phyloP scores from a whole-genome alignment of 2,113 vertebrate genomes.

The Ginglymostoma cirratum region DNA sequence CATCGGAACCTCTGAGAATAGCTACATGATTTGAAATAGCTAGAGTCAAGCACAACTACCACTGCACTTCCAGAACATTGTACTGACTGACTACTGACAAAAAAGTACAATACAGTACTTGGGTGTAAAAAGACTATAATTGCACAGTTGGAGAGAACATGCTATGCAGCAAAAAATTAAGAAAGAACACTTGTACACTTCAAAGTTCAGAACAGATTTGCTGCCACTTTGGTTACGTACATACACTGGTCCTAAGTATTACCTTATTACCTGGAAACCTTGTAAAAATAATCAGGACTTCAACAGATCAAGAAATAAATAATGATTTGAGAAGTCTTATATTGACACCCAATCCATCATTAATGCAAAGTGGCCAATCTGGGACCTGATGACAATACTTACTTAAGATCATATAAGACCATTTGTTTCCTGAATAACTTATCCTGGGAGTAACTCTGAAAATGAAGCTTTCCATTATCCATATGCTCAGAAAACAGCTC shows the following conservation, averaged over 20 bases:
- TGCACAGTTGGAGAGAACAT: neutral
- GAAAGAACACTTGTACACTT: neutral
- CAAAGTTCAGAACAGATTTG: neutral
- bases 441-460: constrained; percentile 87
- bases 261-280: neutral
- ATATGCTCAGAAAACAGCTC: constrained; percentile 83
- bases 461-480: constrained; percentile 86
- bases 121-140: neutral
- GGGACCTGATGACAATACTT: constrained; percentile 41
- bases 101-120: neutral
- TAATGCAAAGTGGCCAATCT: neutral
- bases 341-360: neutral
- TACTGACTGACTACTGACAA: neutral
- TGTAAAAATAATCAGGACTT: neutral
- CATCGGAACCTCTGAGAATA: neutral
- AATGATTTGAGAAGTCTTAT: neutral
- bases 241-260: neutral
- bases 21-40: neutral
- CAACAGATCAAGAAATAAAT: neutral
- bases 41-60: neutral
- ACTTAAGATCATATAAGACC: constrained; percentile 93
- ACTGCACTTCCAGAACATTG: neutral
- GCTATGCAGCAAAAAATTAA: neutral
- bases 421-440: constrained; percentile 80
- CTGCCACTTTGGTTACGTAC: neutral